Evolutionary conservation across 2,888 invertebrate genomes (phyloP).

Genomic region (Aelia acuminata): DNA sequence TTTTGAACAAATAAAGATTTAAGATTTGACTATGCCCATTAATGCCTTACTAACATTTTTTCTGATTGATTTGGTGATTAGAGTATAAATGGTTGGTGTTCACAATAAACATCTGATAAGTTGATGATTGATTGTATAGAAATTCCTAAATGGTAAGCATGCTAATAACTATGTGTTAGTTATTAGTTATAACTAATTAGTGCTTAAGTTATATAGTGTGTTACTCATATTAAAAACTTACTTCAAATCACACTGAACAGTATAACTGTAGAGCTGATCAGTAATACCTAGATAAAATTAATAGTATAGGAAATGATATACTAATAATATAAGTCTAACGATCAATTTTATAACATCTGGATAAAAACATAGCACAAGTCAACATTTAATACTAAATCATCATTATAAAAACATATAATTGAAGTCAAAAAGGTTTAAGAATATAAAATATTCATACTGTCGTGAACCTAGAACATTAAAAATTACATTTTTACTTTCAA

Average conservation of each 20-base stretch:
- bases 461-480: neutral
- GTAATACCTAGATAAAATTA: neutral
- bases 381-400: neutral
- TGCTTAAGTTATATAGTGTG: too few species aligned
- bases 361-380: neutral
- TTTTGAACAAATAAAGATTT: too few species aligned
- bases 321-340: neutral
- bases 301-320: neutral
- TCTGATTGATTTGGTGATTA: too few species aligned
- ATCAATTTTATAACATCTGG: neutral
- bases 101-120: too few species aligned
- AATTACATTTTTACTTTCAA: neutral
- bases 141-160: neutral
- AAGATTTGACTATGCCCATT: too few species aligned
- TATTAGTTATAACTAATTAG: too few species aligned
- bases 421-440: neutral
- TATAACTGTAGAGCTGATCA: neutral
- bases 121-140: neutral
- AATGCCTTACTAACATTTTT: too few species aligned
- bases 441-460: neutral
- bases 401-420: neutral
- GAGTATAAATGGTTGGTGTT: too few species aligned
- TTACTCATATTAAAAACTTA: neutral
- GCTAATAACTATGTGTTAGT: neutral
- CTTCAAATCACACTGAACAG: neutral